Evolutionary conservation across 2,888 invertebrate genomes (phyloP), one percentile per base, ranked within the genome.

Genomic region (Andrena dorsata): DNA sequence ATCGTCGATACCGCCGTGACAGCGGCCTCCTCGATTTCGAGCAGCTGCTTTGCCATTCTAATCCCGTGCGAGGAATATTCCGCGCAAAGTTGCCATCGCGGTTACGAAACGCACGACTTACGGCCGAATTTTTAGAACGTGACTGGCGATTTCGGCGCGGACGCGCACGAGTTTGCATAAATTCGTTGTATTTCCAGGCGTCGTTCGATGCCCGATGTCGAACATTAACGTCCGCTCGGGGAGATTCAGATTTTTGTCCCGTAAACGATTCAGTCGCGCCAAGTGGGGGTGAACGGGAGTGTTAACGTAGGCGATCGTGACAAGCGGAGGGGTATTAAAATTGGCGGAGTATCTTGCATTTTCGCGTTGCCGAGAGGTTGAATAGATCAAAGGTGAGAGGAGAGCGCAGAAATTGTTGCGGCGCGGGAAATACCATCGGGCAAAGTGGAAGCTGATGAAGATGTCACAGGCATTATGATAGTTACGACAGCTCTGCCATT

Each of bases 11-110:
- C 3, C 49, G 41, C 2, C 47, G 32, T 20, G 5, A 28, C 26
- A 7, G 32, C 23, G 58, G 53, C 5, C 10, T 10, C 28, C 26
- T 16, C 5, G 53, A 56, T 76, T 68, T 53, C 68, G 23, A 13
- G 30, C 8, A 28, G 47, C 68, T 69, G 49, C n/a, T 79, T 79
- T 79, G 78, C 68, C 58, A 76, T 70, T 80, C 79, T 76, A 80
- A 80, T 76, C 41, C 23, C 60, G 47, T n/a, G 13, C 4, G 23
- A 51, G 58, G 69, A 63, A 70, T 79, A 76, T 70, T 79, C 69
- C 20, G 28, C 10, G 61, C 10, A 3, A 28, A 49, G 32, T 47
- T 35, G 68, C 30, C 70, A 4, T 49, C 23, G 53, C 7, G 26
- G 69, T 56, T 53, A 56, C 72, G 49, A 72, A 72, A 76, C 26